phyloP scores from a whole-genome alignment of 2,888 invertebrate species.

The Nysson spinosus region DNA sequence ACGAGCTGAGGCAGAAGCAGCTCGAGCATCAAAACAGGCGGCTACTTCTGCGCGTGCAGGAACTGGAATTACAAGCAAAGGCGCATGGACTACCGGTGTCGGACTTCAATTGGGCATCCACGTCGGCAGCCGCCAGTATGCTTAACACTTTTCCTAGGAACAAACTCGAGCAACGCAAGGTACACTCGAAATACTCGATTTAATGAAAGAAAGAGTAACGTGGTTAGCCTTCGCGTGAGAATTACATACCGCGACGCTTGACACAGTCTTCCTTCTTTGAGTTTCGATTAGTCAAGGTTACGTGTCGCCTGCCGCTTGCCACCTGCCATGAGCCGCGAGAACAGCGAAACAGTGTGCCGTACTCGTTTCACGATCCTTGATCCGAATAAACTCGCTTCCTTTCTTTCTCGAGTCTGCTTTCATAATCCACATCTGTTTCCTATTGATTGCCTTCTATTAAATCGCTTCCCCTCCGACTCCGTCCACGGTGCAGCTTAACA shows the following conservation, averaged over 20 bases:
- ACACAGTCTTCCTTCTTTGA: too few species aligned
- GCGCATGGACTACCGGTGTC: conserved; percentile 85
- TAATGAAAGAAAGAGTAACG: too few species aligned
- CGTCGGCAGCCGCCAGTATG: conserved; percentile 68
- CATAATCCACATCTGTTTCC: conserved; percentile 59
- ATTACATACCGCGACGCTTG: neutral
- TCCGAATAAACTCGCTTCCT: conserved; percentile 54
- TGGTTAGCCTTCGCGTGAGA: neutral
- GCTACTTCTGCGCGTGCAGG: conserved; percentile 89
- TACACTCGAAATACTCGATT: too few species aligned
- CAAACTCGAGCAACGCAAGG: conserved; percentile 72
- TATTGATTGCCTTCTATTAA: conserved; percentile 31
- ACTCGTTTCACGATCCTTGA: conserved; percentile 58
- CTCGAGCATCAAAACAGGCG: conserved; percentile 91
- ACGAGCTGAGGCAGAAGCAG: conserved; percentile 88
- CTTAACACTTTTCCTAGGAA: conserved; percentile 66
- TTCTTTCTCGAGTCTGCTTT: conserved; percentile 49
- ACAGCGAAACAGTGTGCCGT: conserved; percentile 1
- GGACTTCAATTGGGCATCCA: conserved; percentile 80
- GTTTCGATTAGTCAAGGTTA: conserved; percentile 39
- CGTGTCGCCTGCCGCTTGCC: neutral
- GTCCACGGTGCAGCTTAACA: neutral
- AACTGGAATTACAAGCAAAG: conserved; percentile 87
- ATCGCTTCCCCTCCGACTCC: conserved; percentile 29
- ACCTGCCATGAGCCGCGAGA: conserved; percentile 26